Evolutionary conservation across 2,888 invertebrate species (phyloP).

Genomic region (Chloroclystis v-ata): DNA sequence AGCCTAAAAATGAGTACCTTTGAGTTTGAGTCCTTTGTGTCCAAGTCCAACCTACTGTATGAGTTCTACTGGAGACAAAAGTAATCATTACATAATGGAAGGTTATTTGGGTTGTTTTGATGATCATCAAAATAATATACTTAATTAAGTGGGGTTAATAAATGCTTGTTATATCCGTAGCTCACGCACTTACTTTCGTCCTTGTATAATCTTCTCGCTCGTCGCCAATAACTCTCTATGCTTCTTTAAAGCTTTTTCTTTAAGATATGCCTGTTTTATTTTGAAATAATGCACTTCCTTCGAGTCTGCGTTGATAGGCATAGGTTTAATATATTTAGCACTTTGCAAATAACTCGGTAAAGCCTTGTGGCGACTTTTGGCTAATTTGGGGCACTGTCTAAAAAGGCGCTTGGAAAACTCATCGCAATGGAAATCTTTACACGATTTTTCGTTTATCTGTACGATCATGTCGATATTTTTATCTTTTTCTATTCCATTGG

Average conservation of each 20-base stretch:
- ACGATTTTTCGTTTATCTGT: conserved; percentile 52
- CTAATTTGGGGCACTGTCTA: conserved; percentile 61
- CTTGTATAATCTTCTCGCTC: conserved; percentile 78
- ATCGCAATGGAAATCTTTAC: conserved; percentile 43
- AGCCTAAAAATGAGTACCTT: too few relatives aligned
- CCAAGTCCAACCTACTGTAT: too few relatives aligned
- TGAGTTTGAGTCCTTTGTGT: too few relatives aligned
- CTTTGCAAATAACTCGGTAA: conserved; percentile 66
- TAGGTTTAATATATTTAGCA: conserved; percentile 57
- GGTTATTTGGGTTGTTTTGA: too few relatives aligned
- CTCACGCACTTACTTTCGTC: conserved; percentile 78
- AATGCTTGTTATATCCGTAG: too few relatives aligned
- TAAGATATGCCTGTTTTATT: conserved; percentile 60
- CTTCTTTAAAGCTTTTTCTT: conserved; percentile 74
- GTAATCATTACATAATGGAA: too few relatives aligned
- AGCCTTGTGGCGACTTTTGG: conserved; percentile 56
- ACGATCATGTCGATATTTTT: conserved; percentile 42
- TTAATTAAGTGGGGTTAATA: too few relatives aligned
- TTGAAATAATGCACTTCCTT: conserved; percentile 46
- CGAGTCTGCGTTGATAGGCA: conserved; percentile 28
- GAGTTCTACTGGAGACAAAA: too few relatives aligned
- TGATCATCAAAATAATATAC: too few relatives aligned
- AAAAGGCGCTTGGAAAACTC: conserved; percentile 46
- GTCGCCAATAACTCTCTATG: conserved; percentile 73
- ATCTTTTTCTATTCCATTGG: conserved; percentile 43